phyloP scores from a whole-genome alignment of 2,113 vertebrate genomes.

The Gymnarchus niloticus region DNA sequence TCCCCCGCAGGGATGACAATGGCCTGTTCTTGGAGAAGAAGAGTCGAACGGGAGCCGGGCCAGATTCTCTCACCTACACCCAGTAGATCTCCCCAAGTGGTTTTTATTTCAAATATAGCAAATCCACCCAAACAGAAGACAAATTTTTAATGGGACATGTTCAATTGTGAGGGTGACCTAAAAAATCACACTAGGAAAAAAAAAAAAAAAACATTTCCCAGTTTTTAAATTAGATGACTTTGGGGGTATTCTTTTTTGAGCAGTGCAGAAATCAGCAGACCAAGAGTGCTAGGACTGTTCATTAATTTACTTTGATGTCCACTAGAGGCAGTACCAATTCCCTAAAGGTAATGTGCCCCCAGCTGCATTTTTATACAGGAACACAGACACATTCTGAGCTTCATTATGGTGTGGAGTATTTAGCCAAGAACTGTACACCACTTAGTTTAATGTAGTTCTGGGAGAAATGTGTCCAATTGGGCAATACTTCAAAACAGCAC shows the following conservation, averaged over 20 bases:
- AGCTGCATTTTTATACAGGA: no score
- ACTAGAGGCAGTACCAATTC: neutral
- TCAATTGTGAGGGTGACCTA: neutral
- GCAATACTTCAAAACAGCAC: neutral
- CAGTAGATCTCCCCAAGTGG: constrained; percentile 38
- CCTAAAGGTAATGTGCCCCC: no score
- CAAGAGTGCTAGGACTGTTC: neutral
- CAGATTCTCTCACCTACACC: constrained; percentile 66
- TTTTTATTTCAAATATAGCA: neutral
- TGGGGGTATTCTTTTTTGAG: neutral
- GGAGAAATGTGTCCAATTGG: neutral
- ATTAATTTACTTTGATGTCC: neutral
- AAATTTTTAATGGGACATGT: neutral
- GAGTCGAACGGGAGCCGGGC: constrained; percentile 59
- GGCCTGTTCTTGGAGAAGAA: constrained; percentile 78
- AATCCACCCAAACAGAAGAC: neutral
- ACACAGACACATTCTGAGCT: neutral
- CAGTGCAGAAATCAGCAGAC: neutral
- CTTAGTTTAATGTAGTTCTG: neutral
- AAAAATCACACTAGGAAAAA: constrained; percentile 1
- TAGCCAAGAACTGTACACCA: neutral
- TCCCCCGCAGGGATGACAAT: constrained; percentile 64
- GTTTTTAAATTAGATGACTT: neutral
- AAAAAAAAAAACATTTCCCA: neutral
- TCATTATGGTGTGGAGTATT: neutral